These are phyloP conservation scores for Polylopha cassiicola DNA, from an alignment of 2,888 invertebrate species.

Conservation along the genomic window DNA sequence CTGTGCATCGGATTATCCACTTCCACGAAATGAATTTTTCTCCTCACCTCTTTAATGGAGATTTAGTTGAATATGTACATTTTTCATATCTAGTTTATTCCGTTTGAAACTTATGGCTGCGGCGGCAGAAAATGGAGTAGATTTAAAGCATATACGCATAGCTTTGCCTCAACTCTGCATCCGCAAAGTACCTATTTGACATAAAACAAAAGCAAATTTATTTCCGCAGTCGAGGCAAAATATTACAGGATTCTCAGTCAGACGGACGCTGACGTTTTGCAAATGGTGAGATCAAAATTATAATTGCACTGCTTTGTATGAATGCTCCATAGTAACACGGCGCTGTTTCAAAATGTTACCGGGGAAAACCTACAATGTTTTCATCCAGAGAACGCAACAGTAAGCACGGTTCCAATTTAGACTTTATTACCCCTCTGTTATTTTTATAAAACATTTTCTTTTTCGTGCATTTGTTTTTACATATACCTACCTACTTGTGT, in stretches of 20 bases:
- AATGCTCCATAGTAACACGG: too few species aligned
- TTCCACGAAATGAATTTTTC: conserved; percentile 51
- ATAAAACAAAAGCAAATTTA: conserved; percentile 22
- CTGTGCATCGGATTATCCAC: conserved; percentile 57
- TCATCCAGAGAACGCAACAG: conserved; percentile 9
- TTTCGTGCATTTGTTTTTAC: too few species aligned
- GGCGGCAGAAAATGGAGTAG: neutral
- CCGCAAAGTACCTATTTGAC: conserved; percentile 17
- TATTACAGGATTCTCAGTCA: conserved; percentile 18
- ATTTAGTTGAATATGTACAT: conserved; percentile 10
- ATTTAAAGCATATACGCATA: too few species aligned
- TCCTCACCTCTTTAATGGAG: conserved; percentile 31
- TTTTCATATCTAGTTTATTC: neutral
- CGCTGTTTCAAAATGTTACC: conserved; percentile 6
- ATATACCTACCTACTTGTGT: too few species aligned
- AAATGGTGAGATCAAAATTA: conserved; percentile 24
- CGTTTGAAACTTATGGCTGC: conserved; percentile 3
- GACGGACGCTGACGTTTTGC: conserved; percentile 23
- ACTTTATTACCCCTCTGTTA: too few species aligned
- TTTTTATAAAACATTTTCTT: too few species aligned
- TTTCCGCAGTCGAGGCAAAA: conserved; percentile 18
- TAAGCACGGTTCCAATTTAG: conserved; percentile 13
- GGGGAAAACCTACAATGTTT: conserved; percentile 18
- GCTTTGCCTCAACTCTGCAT: conserved; percentile 6
- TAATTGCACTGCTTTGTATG: conserved; percentile 21